Evolutionary conservation across 2,113 vertebrate species (phyloP), one percentile per base, ranked within the genome.

Genomic region (Rhizomys pruinosus): DNA sequence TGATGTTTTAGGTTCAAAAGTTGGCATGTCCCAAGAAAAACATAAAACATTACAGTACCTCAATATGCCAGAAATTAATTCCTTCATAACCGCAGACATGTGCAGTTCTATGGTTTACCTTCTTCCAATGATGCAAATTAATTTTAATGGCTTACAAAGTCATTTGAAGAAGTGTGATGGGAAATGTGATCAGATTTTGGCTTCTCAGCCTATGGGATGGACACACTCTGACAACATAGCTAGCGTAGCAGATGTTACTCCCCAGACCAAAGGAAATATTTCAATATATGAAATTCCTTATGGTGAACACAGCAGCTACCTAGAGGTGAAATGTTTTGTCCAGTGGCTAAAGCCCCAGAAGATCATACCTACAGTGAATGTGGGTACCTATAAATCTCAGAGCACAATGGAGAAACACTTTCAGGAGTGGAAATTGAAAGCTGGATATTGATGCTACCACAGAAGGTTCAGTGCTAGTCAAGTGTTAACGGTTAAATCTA

Each of bases 141-240:
- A 94, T 47, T 96, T 96, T 32, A 97, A 99, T 99, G 98, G 98
- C 88, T 98, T 99, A 96, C 98, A 98, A 94, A 97, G 97, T 79
- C 98, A 99, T 95, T 97, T 99, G 98, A 98, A 92, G 59, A 99
- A 98, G 91, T 99, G 98, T 96, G 98, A 98, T 79, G 96, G 96
- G 2, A 98, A 97, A 93, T 99, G 99, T 88, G 98, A 99, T 95
- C 98, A 98, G 89, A 97, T 99, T 96, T 97, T 99, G 97, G 99
- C 99, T 85, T 99, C 99, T 97, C 99, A 98, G 95, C 99, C 99
- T 63, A 99, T 99, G 2, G 99, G 99, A 12, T 99, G 99, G 99
- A 99, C 99, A 29, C 99, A 99, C 96, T 98, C 98, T n/a, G 98
- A 98, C 94, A 98, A 98, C 57, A 98, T 98, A 95, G 97, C 92